Evolutionary conservation across 2,797 vertebrate species (phyloP), one percentile per base, ranked within the genome.

Genomic region (Enteromius afrohamiltoni): DNA sequence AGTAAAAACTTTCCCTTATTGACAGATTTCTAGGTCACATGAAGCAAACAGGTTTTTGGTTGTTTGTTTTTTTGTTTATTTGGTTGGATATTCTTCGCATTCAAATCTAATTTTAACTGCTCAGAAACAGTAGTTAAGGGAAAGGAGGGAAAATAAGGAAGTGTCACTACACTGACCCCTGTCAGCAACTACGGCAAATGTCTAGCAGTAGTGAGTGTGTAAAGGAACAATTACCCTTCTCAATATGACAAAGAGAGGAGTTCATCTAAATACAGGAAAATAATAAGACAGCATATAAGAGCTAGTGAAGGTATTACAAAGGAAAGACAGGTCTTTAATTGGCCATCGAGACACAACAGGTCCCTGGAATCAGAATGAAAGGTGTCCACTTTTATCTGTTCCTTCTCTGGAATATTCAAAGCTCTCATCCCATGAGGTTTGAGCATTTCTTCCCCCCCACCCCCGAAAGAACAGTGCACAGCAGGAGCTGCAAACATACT

Each of bases 401-500:
- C 34, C 29, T 77, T 77, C 67, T 77, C 85, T 89, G 87, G 90
- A 92, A 91, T 90, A 89, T 91, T 91, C 90, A 92, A 89, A 88
- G 90, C 92, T 92, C 89, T 89, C 87, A 84, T 94, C 93, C 91
- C 89, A 89, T 88, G 83, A 91, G 92, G 91, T 92, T 92, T 87
- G 90, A 93, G 92, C 90, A 85, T 91, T 90, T 88, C 9, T 79
- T 42, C 6, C 1, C 6, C 5, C 0, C 37, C 26, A 4, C 26
- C 14, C 21, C 88, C 90, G 90, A 92, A 89, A 93, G 92, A 94
- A 93, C 91, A 91, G 83, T 90, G 86, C 92, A 85, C 92, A 93
- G 93, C 91, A 88, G 91, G 91, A 91, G 92, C 91, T 86, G 90
- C 92, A 94, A 93, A 93, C 93, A 93, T 90, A 92, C 92, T 93